Percentiles rank a stretch among this genome's conserved stretches.
These are phyloP conservation scores for Nyctibius grandis DNA, from an alignment of 2,797 vertebrate genomes.

Conservation along the genomic window DNA sequence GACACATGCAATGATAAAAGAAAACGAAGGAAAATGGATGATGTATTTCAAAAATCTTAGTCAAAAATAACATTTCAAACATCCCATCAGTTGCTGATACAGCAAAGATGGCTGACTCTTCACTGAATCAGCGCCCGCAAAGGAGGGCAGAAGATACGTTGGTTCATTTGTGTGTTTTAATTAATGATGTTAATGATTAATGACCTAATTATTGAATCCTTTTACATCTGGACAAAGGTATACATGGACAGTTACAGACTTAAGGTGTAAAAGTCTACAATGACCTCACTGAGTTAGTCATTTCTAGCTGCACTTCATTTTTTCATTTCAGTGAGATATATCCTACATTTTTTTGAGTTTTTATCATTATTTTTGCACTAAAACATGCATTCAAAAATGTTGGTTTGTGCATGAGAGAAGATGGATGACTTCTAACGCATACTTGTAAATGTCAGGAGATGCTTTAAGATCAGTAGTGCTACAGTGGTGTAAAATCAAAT, in stretches of 20 bases:
- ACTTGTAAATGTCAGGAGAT: not conserved
- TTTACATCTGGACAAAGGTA: not conserved
- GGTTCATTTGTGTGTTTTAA: not conserved
- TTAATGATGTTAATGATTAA: not conserved
- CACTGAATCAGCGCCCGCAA: not conserved
- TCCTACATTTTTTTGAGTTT: not conserved
- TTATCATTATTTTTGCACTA: not conserved
- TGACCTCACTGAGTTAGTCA: not conserved
- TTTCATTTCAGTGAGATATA: not conserved
- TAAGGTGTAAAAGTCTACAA: not conserved
- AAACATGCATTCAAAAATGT: not conserved
- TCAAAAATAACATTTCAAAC: constrained; percentile 29
- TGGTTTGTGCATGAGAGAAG: not conserved
- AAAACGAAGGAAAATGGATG: constrained; percentile 6
- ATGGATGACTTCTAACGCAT: not conserved
- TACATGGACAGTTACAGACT: not conserved
- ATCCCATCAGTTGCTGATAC: not conserved
- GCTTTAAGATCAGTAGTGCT: not conserved
- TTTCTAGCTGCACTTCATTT: not conserved
- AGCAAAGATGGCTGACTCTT: constrained; percentile 10
- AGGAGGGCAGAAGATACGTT: not conserved
- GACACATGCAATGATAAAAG: not conserved
- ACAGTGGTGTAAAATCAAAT: not conserved
- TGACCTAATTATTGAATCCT: not conserved
- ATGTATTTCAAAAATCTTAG: not conserved